These are phyloP conservation scores for Diacarnus erythraeanus DNA, from an alignment of 37 sponge, comb jelly and placozoan genomes.

Conservation along the genomic window DNA sequence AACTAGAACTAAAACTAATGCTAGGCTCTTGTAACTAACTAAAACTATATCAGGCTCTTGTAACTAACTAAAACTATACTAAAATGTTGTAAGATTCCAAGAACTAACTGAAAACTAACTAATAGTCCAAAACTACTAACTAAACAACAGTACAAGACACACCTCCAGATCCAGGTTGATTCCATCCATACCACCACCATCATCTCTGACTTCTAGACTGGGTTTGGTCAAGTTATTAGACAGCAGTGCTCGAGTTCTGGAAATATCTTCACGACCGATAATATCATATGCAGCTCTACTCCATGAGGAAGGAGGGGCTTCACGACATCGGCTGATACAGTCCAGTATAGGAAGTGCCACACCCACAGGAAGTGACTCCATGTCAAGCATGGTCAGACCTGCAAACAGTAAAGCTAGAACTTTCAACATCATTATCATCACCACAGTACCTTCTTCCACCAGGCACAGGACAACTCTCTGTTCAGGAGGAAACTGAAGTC, in stretches of 20 bases:
- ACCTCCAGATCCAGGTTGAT: constrained; percentile 64
- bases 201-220: neutral
- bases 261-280: constrained; percentile 49
- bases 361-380: constrained; percentile 66
- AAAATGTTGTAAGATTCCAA: no score
- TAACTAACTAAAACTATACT: no score
- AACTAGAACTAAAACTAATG: no score
- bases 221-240: neutral
- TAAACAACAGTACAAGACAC: no score
- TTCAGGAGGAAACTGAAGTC: neutral
- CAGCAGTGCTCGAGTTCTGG: neutral
- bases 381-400: constrained; percentile 35
- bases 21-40: no score
- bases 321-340: constrained; percentile 51
- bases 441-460: constrained; percentile 44
- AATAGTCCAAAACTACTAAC: no score
- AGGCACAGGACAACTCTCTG: constrained; percentile 48
- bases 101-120: no score
- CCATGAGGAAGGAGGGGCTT: constrained; percentile 62
- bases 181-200: constrained; percentile 27
- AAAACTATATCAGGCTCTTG: no score
- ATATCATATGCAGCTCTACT: constrained; percentile 41
- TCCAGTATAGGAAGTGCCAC: constrained; percentile 66
- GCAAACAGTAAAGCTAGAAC: neutral
- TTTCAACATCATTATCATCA: no score